Percentiles rank a stretch among this genome's conserved stretches.
Conservation (phyloP, 2,797 vertebrate genomes). For the Aulostomus chinensis region DNA sequence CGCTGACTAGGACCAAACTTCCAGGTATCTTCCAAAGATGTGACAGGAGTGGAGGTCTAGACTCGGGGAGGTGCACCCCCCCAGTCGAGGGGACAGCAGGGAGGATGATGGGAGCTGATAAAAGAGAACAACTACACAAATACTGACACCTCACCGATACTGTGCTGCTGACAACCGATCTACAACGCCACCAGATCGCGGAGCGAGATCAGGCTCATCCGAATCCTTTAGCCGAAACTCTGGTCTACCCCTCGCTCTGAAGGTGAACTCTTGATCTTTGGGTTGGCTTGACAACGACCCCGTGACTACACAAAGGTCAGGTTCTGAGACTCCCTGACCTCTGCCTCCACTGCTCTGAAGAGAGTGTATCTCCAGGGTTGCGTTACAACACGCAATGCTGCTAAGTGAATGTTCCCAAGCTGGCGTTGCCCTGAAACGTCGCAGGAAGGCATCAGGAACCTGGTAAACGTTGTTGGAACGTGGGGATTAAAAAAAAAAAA, state of each 20-base stretch:
- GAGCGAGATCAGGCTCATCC: constrained; percentile 1
- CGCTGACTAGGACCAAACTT: constrained; percentile 20
- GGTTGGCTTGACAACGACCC: constrained; percentile 51
- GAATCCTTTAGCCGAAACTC: constrained; percentile 1
- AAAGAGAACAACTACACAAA: constrained; percentile 34
- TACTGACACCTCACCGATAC: constrained; percentile 45
- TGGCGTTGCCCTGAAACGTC: constrained; percentile 35
- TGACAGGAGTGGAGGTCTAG: too few relatives aligned
- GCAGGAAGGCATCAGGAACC: constrained; percentile 61
- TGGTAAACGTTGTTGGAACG: constrained; percentile 43
- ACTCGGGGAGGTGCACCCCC: too few relatives aligned
- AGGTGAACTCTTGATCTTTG: constrained; percentile 57
- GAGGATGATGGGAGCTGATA: constrained; percentile 31
- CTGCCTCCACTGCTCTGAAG: constrained; percentile 32
- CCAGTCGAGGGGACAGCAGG: constrained; percentile 40
- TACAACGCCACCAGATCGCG: background rate
- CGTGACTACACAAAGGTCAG: constrained; percentile 22
- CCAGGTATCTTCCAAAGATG: too few relatives aligned
- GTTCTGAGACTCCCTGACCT: constrained; percentile 40
- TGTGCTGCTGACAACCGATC: constrained; percentile 31
- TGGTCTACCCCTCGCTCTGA: constrained; percentile 10
- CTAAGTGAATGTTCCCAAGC: constrained; percentile 42
- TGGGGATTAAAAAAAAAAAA: background rate
- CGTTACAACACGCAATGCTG: constrained; percentile 67
- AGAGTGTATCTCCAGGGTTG: constrained; percentile 51